Evolutionary conservation across 2,797 vertebrate genomes (phyloP).

Genomic region (Scolopax bukidnonensis): DNA sequence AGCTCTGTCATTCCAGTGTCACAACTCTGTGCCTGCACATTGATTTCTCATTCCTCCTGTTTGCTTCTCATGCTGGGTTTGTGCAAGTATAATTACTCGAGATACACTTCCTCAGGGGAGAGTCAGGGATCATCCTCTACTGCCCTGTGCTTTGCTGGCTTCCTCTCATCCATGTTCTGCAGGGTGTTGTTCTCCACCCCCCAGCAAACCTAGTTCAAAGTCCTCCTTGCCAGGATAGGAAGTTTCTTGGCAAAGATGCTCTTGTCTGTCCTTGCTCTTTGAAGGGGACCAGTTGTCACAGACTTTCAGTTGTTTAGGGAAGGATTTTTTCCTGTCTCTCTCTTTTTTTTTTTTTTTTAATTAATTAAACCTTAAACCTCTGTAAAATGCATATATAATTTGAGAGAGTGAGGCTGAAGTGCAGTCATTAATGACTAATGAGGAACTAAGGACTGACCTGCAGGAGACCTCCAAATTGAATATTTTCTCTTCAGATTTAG

Average conservation of each 20-base stretch:
- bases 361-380: background rate
- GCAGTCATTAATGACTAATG: slow-evolving; percentile 34
- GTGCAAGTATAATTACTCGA: fast-evolving
- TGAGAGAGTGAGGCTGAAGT: background rate
- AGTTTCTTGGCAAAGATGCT: background rate
- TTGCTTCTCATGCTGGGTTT: background rate
- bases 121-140: background rate
- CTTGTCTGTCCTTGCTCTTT: background rate
- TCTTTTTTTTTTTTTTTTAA: background rate
- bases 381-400: background rate
- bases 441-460: slow-evolving; percentile 16
- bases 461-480: slow-evolving; percentile 54
- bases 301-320: background rate
- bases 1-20: background rate
- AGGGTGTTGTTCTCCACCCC: background rate
- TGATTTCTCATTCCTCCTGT: background rate
- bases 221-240: background rate
- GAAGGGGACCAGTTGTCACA: background rate
- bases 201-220: background rate
- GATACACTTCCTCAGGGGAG: background rate
- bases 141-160: background rate
- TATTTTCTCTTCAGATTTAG: slow-evolving; percentile 63
- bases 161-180: background rate
- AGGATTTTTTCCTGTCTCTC: fast-evolving
- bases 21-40: background rate